phyloP scores from a whole-genome alignment of 2,113 vertebrate species.

The Cyanoliseus patagonus region DNA sequence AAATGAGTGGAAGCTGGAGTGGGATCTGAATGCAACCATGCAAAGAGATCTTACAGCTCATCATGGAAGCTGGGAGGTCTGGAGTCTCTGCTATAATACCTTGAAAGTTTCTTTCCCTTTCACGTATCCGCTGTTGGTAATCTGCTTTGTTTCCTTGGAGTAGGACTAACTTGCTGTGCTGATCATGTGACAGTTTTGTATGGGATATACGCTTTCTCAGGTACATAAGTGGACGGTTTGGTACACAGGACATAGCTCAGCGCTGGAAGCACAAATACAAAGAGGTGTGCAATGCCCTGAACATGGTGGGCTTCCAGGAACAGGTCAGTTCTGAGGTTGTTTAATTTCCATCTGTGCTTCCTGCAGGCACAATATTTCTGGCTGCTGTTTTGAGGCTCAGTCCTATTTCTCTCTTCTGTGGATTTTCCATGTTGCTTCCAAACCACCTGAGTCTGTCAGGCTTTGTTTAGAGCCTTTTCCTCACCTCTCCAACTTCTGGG shows the following conservation, averaged over 20 bases:
- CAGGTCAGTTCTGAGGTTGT: conserved; percentile 62
- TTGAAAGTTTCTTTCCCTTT: not conserved
- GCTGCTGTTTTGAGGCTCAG: not conserved
- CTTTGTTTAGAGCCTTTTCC: not conserved
- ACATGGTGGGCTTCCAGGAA: conserved; percentile 82
- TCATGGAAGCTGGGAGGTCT: not conserved
- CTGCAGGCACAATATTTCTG: not conserved
- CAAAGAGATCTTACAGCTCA: not conserved
- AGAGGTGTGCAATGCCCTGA: conserved; percentile 78
- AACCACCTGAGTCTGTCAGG: not conserved
- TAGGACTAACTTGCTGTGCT: not conserved
- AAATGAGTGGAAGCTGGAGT: not conserved
- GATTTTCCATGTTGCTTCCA: not conserved
- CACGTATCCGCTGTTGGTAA: not conserved
- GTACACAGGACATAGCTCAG: conserved; percentile 45
- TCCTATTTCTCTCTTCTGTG: not conserved
- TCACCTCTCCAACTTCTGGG: not conserved
- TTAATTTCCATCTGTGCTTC: not conserved
- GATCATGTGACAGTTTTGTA: not conserved
- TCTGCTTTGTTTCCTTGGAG: not conserved
- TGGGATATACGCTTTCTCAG: conserved; percentile 55
- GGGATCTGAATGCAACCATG: not conserved
- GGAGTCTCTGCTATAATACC: not conserved
- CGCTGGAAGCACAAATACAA: conserved; percentile 73
- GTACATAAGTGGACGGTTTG: conserved; percentile 72